Conservation (phyloP, 1,140 invertebrate genomes). For the Drosophila ogumai region DNA sequence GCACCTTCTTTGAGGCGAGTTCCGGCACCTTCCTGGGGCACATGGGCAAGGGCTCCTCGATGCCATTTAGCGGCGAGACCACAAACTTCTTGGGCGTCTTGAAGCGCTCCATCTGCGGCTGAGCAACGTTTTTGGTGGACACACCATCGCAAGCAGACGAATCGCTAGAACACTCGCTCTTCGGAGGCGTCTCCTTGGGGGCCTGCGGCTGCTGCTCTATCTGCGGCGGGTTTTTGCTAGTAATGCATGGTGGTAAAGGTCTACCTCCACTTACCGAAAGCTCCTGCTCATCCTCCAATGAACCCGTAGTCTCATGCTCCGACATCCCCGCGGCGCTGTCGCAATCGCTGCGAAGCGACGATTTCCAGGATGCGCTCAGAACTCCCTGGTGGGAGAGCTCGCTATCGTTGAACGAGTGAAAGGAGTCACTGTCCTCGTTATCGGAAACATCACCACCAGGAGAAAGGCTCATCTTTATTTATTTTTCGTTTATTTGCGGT, state of each 20-base stretch:
- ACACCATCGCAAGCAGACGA: conserved; percentile 11
- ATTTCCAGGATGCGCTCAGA: not conserved
- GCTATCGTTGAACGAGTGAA: conserved; percentile 44
- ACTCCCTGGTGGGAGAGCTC: not conserved
- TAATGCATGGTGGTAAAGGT: not conserved
- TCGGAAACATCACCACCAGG: not conserved
- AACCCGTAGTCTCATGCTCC: conserved; percentile 6
- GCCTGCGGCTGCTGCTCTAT: not conserved
- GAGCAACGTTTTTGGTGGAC: not conserved
- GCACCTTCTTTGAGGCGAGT: not conserved
- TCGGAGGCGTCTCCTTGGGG: no score
- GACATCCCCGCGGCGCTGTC: conserved; percentile 4
- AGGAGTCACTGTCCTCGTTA: conserved; percentile 39
- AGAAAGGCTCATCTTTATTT: conserved; percentile 24
- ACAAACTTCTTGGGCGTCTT: conserved; percentile 11
- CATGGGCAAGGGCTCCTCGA: not conserved
- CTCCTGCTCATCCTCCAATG: conserved; percentile 2
- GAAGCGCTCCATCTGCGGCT: not conserved
- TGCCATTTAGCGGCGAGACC: conserved; percentile 3
- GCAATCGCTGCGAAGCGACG: not conserved
- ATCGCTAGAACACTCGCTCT: conserved; percentile 9
- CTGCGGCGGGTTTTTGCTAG: not conserved
- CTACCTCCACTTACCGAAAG: not conserved
- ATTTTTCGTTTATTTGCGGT: not conserved
- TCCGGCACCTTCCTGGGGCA: conserved; percentile 4